Base-by-base conservation (phyloP, 2,888 invertebrate species). In the Dolichopus griseipennis region DNA sequence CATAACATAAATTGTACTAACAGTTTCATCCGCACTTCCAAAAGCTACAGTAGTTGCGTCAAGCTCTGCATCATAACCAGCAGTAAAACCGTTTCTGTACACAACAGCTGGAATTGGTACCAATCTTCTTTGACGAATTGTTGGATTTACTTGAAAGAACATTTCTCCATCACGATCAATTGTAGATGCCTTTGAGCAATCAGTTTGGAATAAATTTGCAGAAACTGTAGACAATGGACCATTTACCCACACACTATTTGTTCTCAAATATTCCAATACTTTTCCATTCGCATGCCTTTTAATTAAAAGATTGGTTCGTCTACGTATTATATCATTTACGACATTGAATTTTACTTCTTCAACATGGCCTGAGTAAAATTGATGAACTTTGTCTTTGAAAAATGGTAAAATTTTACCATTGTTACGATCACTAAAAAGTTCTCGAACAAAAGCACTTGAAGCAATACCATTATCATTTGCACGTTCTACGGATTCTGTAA, bases 331-430 rank as follows among this genome's bases (percentile, higher is more conserved):
- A 74, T 93, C 93, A 68, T 91, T 90, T 37, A 94, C 90, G 33
- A 90, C 86, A 72, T 89, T 89, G 76, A 92, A 93, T 73, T 91
- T 90, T 0, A 91, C 88, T 79, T 94, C 93, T 76, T 93, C 92
- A 0, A 93, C 92, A 69, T 91, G 89, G 0, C 93, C 93, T 71
- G 91, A 90, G 76, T 95, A 95, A 73, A 94, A 91, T 73, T 93
- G 92, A 73, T 90, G 90, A 0, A 90, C 92, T 75, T 93, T 86
- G 76, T 93, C 92, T 76, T 93, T 93, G 78, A 93, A 95, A 80
- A 94, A 94, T 12, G 90, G 90, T 71, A 93, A 81, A 61, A 93
- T 84, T 79, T 90, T 90, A 0, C 92, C 91, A 76, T 90, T 93
- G 34, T 85, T 84, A 75, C 88, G 88, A 74, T 94, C 93, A 73